These are phyloP conservation scores for Cancer borealis DNA, from an alignment of 2,888 invertebrate genomes.

Conservation along the genomic window DNA sequence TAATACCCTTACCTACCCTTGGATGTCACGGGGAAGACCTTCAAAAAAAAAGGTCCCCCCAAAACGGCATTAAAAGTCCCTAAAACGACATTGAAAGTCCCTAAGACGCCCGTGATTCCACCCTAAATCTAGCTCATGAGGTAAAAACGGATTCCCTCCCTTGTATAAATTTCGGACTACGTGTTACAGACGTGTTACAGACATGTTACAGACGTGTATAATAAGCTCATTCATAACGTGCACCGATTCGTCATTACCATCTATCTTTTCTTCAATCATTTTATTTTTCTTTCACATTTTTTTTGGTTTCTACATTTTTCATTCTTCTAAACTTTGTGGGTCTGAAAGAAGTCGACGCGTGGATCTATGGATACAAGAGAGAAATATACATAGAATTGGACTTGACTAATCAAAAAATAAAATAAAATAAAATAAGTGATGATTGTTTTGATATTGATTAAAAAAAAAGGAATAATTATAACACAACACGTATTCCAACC, in stretches of 20 bases:
- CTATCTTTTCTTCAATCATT: not conserved
- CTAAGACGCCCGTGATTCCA: not conserved
- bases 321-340: not conserved
- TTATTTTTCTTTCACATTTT: too few species aligned
- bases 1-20: conserved; percentile 9
- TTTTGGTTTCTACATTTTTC: not conserved
- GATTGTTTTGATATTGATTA: not conserved
- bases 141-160: conserved; percentile 35
- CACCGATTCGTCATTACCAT: not conserved
- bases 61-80: not conserved
- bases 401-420: too few species aligned
- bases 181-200: not conserved
- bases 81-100: not conserved
- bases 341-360: not conserved
- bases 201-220: not conserved
- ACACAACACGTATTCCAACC: conserved; percentile 35
- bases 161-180: conserved; percentile 13
- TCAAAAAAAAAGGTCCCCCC: not conserved
- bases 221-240: conserved; percentile 22
- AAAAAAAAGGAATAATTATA: not conserved
- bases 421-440: too few species aligned
- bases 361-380: not conserved
- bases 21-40: not conserved
- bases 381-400: not conserved
- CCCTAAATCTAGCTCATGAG: not conserved